Evolutionary conservation across 2,797 vertebrate species (phyloP), one percentile per base, ranked within the genome.

Genomic region (Parauchenoglanis ngamensis): DNA sequence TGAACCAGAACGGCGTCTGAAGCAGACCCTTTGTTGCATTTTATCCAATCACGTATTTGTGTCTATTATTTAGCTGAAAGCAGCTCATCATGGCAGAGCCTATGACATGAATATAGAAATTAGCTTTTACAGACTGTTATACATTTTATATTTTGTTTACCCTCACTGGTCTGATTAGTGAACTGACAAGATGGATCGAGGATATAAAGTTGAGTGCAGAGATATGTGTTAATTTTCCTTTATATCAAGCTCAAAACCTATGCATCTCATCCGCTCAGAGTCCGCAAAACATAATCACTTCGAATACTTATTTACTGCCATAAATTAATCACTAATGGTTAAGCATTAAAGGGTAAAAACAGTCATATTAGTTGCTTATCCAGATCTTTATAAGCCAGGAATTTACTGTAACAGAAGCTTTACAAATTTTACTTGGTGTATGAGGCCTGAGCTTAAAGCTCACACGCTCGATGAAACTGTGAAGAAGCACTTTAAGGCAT

Each of bases 401-500:
- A 1, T n/a, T n/a, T 5, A 78, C 23, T 56, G 10, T 57, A 78
- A 57, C 8, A 35, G 19, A 17, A 57, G 28, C 3, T 11, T 78
- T 76, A 3, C 49, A 28, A 17, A 54, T 77, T 52, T 28, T 28
- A 54, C 75, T 23, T 49, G 21, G 44, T 75, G 44, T 75, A 70
- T 44, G 23, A 77, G 15, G n/a, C 28, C 49, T 28, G 75, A 78
- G 52, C 31, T 79, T 40, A 23, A 59, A 59, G 21, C 52, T 8
- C 13, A 77, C 25, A 15, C 21, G 15, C 23, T 31, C 7, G 49
- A 54, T 8, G 49, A 2, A 54, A 6, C 8, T 82, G 79, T 81
- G 79, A 46, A 89, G 76, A 89, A 88, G 70, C 81, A 89, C 89
- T 68, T 87, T 86, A 85, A 54, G 40, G 87, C 75, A 2, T 52